Evolutionary conservation across 2,797 vertebrate species (phyloP), one percentile per base, ranked within the genome.

Genomic region (Syngnathus acus): DNA sequence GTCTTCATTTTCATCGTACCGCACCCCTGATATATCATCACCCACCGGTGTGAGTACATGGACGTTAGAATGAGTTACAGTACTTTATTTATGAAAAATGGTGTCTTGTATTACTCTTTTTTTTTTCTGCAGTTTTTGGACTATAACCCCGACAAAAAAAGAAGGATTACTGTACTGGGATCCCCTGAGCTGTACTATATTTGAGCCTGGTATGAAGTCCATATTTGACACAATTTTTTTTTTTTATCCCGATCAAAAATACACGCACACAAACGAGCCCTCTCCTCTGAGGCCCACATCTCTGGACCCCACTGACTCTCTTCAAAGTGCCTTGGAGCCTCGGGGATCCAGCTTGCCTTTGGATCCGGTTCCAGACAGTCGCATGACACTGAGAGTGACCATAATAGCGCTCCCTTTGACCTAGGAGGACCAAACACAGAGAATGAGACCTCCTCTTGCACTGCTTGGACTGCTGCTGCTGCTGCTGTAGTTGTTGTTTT

Each of bases 281-380:
- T 74, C 74, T 78, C 76, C 80, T 86, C 73, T 72, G 85, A 87
- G 77, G 84, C 80, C 80, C 74, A 71, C 78, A 74, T 84, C 77
- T 82, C 82, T 84, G 83, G 85, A 88, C 82, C 84, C 88, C 82
- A 87, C 82, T 89, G 87, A 91, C 89, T 94, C 89, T 90, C 86
- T 93, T 93, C 93, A 91, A 97, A 97, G 96, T 98, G 96, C 96
- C 96, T 98, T 96, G 91, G 90, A 92, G 89, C 87, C 87, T 86
- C 83, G 78, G 92, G 87, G 90, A 82, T 84, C 83, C 91, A 91
- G 92, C 87, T 90, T 91, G 78, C 90, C 92, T 68, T 94, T 90
- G 91, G 92, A 93, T 89, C 91, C 90, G 66, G 72, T 92, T 81
- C 78, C 89, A 92, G 79, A 89, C 65, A 69, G 53, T 68, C n/a